Evolutionary conservation across 2,888 invertebrate genomes (phyloP), one percentile per base, ranked within the genome.

Genomic region (Meganola albula): DNA sequence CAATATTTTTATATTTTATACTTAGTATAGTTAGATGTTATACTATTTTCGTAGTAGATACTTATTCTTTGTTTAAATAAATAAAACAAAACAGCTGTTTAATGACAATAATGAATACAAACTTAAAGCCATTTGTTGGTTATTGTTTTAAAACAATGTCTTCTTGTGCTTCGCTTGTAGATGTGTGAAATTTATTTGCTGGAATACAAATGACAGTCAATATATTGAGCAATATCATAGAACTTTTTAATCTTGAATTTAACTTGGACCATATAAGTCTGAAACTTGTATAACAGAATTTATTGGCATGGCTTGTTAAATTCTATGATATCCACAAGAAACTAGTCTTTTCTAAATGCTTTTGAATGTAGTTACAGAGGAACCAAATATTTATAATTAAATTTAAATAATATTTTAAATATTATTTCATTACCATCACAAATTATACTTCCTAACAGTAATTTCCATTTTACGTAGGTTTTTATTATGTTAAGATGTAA

Each of bases 1-100:
- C 62, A 67, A 60, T 63, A 68, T 68, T 66, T 62, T 65, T 68
- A 65, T 66, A 64, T 58, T 56, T 56, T 53, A 50, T 61, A 66
- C 48, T 54, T 45, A 59, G n/a, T 20, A 7, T 20, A 65, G 51
- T 58, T 58, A 61, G 60, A 56, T 63, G 53, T n/a, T n/a, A 7
- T 21, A 42, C 20, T 63, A 66, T 58, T 58, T 61, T 60, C 61
- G 44, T 58, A 56, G 37, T 63, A 63, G 54, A 58, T 54, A 53
- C 46, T 44, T 57, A 62, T 56, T 58, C 44, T 20, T 5, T n/a
- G n/a, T 20, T 20, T 20, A 20, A 20, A 20, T 45, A 48, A 44
- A 29, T 44, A 25, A 12, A 24, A 20, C 26, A 12, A 36, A 48
- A 54, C 48, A 60, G 61, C 63, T 61, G 55, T 45, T 55, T 38